Evolutionary conservation across 2,797 vertebrate species (phyloP).

Genomic region (Spea hammondii): DNA sequence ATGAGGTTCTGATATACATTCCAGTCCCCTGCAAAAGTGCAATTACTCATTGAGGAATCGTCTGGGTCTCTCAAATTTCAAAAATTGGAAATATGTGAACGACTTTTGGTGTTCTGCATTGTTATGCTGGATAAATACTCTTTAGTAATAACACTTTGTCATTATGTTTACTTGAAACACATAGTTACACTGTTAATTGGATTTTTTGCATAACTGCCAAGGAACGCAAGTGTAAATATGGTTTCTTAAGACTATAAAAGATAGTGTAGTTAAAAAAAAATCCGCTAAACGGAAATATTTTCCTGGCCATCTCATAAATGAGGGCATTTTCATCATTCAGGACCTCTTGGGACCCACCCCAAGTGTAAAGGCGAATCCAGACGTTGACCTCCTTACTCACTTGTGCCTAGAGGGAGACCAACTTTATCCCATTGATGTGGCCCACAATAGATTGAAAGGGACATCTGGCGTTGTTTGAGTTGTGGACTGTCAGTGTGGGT

Average conservation of each 20-base stretch:
- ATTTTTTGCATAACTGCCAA: conserved; percentile 1
- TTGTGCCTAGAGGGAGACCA: too few species aligned
- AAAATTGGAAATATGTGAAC: conserved; percentile 8
- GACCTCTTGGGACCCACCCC: too few species aligned
- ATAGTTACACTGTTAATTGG: conserved; percentile 5
- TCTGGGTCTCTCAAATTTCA: background rate
- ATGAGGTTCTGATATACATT: background rate
- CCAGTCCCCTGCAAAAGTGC: background rate
- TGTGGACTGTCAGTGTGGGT: too few species aligned
- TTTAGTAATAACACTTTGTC: conserved; percentile 10
- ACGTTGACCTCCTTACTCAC: too few species aligned
- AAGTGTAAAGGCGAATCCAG: too few species aligned
- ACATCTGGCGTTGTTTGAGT: too few species aligned
- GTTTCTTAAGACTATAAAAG: background rate
- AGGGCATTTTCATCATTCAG: too few species aligned
- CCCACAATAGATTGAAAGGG: too few species aligned
- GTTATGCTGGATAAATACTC: background rate
- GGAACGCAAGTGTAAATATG: background rate
- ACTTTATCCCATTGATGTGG: too few species aligned
- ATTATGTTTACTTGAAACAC: conserved; percentile 10
- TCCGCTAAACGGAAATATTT: too few species aligned
- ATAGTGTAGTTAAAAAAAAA: background rate
- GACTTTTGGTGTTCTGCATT: background rate
- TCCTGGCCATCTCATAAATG: too few species aligned
- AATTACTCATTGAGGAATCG: background rate